These are phyloP conservation scores for Leptopilina syphax DNA, from an alignment of 2,888 invertebrate species.

Conservation along the genomic window DNA sequence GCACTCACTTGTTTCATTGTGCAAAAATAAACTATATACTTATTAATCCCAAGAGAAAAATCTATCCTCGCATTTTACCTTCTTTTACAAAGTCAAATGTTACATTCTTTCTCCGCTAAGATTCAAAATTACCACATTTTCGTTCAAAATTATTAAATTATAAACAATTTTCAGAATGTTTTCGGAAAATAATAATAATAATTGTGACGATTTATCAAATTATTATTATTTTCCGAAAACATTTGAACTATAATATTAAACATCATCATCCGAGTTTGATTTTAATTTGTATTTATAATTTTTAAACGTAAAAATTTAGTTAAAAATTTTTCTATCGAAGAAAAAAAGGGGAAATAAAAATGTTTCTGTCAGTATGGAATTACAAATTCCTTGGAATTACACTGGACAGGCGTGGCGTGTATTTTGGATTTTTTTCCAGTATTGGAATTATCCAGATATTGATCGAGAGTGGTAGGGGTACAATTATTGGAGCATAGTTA, in stretches of 20 bases:
- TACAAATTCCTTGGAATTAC: no score
- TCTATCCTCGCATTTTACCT: neutral
- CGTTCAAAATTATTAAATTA: no score
- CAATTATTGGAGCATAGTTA: slow-evolving; percentile 49
- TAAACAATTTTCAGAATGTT: neutral
- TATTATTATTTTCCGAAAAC: no score
- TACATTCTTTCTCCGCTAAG: neutral
- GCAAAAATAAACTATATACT: slow-evolving; percentile 9
- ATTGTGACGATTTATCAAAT: no score
- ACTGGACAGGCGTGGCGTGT: slow-evolving; percentile 42
- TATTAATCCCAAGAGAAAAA: slow-evolving; percentile 11
- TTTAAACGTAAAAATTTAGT: no score
- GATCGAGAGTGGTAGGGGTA: slow-evolving; percentile 43
- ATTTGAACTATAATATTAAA: neutral
- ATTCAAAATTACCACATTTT: neutral
- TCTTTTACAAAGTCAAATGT: neutral
- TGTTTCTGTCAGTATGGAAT: no score
- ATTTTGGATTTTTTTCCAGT: slow-evolving; percentile 46
- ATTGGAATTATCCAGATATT: slow-evolving; percentile 50
- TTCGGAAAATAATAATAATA: neutral
- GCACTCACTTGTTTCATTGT: slow-evolving; percentile 18
- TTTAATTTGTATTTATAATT: no score
- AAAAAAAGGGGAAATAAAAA: no score
- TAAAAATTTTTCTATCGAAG: no score
- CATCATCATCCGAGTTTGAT: no score